These are phyloP conservation scores for Microtus montanus DNA, from an alignment of 2,113 vertebrate genomes.

Conservation along the genomic window DNA sequence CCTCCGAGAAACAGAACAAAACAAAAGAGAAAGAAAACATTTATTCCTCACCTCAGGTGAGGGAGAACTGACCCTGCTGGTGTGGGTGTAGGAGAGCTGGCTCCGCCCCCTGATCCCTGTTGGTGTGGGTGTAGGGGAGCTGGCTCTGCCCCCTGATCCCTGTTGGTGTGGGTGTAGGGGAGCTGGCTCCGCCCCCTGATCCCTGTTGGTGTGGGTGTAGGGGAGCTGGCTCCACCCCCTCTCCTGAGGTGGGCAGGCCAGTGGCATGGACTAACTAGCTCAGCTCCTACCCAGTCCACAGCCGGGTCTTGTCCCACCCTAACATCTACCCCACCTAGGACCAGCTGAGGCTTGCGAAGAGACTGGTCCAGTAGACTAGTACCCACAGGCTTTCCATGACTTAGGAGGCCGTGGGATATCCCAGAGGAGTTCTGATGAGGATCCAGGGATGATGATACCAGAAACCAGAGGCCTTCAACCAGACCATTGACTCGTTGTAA, in stretches of 20 bases:
- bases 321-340: not conserved
- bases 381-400: not conserved
- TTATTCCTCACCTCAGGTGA: not conserved
- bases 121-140: too few species aligned
- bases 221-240: not conserved
- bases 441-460: not conserved
- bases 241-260: not conserved
- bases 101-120: not conserved
- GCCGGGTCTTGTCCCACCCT: not conserved
- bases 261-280: not conserved
- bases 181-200: not conserved
- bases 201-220: not conserved
- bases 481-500: not conserved
- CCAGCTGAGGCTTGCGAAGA: not conserved
- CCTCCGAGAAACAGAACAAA: not conserved
- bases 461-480: not conserved
- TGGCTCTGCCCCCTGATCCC: not conserved
- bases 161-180: too few species aligned
- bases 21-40: not conserved
- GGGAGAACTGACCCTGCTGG: not conserved
- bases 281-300: too few species aligned
- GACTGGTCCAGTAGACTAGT: not conserved
- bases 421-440: not conserved
- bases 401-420: not conserved
- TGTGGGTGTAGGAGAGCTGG: too few species aligned